A percentile compares a stretch with the other conserved stretches of the same genome.
Conservation (phyloP, 2,888 invertebrate genomes). For the Dysmachus trigonus region DNA sequence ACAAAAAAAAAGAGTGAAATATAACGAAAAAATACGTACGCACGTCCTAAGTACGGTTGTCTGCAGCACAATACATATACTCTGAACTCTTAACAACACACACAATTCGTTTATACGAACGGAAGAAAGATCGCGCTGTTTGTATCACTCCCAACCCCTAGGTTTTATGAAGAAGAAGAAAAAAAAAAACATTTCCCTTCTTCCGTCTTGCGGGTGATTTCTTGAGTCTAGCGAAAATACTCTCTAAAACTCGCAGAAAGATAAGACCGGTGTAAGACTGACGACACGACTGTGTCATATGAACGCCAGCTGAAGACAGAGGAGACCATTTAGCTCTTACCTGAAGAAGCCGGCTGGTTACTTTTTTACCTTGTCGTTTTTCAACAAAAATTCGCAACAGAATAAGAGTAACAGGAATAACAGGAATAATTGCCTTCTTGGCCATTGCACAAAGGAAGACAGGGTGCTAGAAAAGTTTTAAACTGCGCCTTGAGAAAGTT, state of each 20-base stretch:
- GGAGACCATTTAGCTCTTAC: neutral
- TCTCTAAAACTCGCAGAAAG: neutral
- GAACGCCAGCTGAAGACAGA: conserved; percentile 26
- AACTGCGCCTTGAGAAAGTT: conserved; percentile 14
- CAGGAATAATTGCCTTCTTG: conserved; percentile 4
- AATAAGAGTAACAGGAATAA: conserved; percentile 4
- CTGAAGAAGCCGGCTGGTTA: conserved; percentile 26
- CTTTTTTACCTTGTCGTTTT: neutral
- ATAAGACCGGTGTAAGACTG: neutral
- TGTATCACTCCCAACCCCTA: neutral
- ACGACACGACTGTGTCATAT: conserved; percentile 1
- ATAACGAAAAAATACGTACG: neutral
- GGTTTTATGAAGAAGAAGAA: neutral
- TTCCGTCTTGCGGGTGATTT: neutral
- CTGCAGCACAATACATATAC: neutral
- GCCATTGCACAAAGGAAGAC: neutral
- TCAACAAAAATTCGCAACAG: conserved; percentile 18
- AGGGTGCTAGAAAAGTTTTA: conserved; percentile 26
- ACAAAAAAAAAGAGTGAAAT: neutral
- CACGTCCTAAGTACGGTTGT: neutral
- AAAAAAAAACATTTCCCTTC: neutral
- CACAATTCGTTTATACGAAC: neutral
- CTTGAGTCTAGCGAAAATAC: neutral
- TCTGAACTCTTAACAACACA: neutral
- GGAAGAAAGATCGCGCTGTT: neutral